Evolutionary conservation across 2,797 vertebrate species (phyloP).

Genomic region (Tamandua tetradactyla): DNA sequence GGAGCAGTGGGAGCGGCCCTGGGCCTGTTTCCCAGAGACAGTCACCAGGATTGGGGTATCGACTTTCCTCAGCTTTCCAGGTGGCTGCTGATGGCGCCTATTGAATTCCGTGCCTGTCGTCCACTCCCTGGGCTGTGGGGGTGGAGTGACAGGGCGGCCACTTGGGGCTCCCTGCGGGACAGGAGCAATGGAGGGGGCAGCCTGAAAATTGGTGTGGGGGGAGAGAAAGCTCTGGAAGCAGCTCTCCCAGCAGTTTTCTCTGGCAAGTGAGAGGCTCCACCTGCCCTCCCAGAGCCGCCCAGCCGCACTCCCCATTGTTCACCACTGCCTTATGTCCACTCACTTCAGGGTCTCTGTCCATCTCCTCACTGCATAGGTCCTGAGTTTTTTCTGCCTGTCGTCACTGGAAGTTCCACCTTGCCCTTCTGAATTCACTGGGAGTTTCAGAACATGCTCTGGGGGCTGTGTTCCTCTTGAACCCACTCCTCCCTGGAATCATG

Average conservation of each 20-base stretch:
- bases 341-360: background rate
- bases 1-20: conserved; percentile 43
- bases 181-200: background rate
- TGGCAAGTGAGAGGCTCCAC: background rate
- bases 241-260: background rate
- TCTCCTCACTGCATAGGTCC: background rate
- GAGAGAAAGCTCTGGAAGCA: background rate
- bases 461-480: background rate
- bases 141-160: conserved; percentile 62
- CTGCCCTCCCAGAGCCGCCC: background rate
- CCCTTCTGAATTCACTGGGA: background rate
- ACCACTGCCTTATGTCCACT: rapidly evolving
- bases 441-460: background rate
- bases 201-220: too few species aligned
- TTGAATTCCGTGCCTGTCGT: conserved; percentile 71
- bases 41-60: conserved; percentile 72
- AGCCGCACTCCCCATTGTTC: background rate
- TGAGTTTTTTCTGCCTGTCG: background rate
- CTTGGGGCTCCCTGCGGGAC: background rate
- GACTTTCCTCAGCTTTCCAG: conserved; percentile 78
- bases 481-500: too few species aligned
- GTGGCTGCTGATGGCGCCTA: conserved; percentile 74
- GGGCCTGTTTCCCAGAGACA: conserved; percentile 68
- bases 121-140: conserved; percentile 42
- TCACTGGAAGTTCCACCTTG: background rate